Base-by-base conservation (phyloP, 2,113 vertebrate species). In the Cyanoderma ruficeps region DNA sequence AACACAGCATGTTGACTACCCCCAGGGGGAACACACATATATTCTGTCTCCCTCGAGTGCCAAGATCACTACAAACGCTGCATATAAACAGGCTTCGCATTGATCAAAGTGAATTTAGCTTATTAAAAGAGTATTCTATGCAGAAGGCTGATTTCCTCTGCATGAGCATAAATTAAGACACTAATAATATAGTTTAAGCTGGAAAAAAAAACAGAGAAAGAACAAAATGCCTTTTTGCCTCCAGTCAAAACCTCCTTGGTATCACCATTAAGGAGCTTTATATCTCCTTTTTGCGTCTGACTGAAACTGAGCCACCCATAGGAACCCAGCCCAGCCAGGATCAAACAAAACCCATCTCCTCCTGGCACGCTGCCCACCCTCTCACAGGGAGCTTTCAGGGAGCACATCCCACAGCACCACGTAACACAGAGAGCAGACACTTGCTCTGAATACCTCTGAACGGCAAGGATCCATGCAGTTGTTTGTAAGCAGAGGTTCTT, bases 81-180 rank as follows among this genome's bases (percentile, higher is more conserved):
- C 59, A 74, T 57, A 61, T 70, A 59, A 90, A 78, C 24, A 83
- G 78, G 15, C 53, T 57, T 72, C 81, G 24, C 35, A 18, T 24
- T 85, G 95, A 94, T 94, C 95, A 97, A 94, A 96, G 94, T 23
- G 71, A 93, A 88, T 81, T 88, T 64, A 83, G 92, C 56, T 95
- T 64, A 88, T 95, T 92, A 93, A 83, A 82, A 59, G 52, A 60
- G 22, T 39, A 60, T 65, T 88, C 71, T 59, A 52, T 25, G 68
- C 68, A 89, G 71, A 88, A 93, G 90, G 68, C 60, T 53, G 44
- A 88, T 83, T 86, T 88, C 23, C 21, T 77, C 86, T 18, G 44
- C 56, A 35, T 1, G 49, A 83, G 41, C 70, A 88, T 60, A 65
- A 92, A 94, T 71, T 65, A 61, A 89, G 72, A 86, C 64, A 77